A percentile compares a stretch with the other conserved stretches of the same genome.
Conservation (phyloP, 2,797 vertebrate species). For the Cryptoprocta ferox region DNA sequence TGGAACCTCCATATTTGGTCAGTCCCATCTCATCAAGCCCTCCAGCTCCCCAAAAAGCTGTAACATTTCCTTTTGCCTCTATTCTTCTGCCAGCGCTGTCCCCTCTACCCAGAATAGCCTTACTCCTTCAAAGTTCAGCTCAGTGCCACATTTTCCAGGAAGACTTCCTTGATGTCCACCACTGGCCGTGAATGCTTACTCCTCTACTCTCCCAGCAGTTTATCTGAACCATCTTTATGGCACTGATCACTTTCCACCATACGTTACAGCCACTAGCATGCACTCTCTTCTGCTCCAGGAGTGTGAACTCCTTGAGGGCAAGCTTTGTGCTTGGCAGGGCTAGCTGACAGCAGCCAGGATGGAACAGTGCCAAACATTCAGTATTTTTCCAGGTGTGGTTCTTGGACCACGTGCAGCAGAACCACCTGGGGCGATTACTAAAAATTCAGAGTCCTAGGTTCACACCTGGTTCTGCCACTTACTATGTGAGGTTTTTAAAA, state of each 20-base stretch:
- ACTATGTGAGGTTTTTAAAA: background rate
- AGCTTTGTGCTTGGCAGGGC: background rate
- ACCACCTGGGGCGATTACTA: background rate
- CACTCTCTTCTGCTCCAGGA: background rate
- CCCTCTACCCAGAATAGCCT: background rate
- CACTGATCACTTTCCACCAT: background rate
- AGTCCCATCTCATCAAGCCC: background rate
- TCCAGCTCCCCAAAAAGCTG: background rate
- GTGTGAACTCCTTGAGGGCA: background rate
- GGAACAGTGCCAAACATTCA: background rate
- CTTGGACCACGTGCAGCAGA: background rate
- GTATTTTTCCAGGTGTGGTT: background rate
- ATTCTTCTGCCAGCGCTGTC: background rate
- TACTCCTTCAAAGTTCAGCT: background rate
- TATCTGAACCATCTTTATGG: background rate
- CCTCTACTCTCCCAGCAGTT: background rate
- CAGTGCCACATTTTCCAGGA: background rate
- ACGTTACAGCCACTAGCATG: background rate
- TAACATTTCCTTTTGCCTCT: background rate
- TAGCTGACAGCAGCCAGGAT: background rate
- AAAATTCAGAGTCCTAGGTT: slow-evolving; percentile 7
- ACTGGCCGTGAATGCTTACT: background rate
- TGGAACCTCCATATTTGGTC: background rate
- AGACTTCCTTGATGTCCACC: background rate
- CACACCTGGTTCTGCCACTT: background rate